These are phyloP conservation scores for Apotomis betuletana DNA, from an alignment of 2,888 invertebrate genomes.

Conservation along the genomic window DNA sequence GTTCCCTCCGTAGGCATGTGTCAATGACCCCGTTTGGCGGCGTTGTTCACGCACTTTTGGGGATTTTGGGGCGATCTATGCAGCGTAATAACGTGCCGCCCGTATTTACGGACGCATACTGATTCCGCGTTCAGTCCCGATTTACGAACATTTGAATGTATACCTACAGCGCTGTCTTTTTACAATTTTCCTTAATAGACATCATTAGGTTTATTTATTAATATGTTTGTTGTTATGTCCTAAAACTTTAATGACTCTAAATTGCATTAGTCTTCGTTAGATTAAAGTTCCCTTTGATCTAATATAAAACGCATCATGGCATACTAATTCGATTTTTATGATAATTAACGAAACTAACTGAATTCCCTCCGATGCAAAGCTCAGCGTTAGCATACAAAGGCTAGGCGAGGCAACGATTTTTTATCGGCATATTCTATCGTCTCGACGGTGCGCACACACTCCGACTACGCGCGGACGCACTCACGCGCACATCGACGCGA, in stretches of 20 bases:
- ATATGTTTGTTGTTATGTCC: neutral
- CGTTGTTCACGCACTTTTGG: constrained; percentile 82
- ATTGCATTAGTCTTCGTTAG: neutral
- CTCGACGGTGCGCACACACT: constrained; percentile 56
- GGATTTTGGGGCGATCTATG: constrained; percentile 75
- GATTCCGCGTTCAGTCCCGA: neutral
- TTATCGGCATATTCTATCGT: constrained; percentile 76
- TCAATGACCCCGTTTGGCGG: constrained; percentile 81
- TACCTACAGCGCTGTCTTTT: neutral
- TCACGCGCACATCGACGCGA: constrained; percentile 69
- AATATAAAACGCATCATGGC: constrained; percentile 56
- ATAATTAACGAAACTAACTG: constrained; percentile 62
- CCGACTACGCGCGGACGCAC: constrained; percentile 60
- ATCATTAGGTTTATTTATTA: neutral
- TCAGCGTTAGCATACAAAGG: constrained; percentile 77
- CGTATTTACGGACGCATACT: constrained; percentile 50
- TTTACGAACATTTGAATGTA: neutral
- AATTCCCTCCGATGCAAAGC: constrained; percentile 70
- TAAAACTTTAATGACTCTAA: neutral
- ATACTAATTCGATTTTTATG: constrained; percentile 66
- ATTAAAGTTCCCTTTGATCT: constrained; percentile 45
- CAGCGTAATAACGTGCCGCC: constrained; percentile 47
- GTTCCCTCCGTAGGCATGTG: constrained; percentile 79
- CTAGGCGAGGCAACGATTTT: constrained; percentile 72
- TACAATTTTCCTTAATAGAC: too few relatives aligned